These are phyloP conservation scores for Meloe dianella DNA, from an alignment of 2,888 invertebrate genomes.

Conservation along the genomic window DNA sequence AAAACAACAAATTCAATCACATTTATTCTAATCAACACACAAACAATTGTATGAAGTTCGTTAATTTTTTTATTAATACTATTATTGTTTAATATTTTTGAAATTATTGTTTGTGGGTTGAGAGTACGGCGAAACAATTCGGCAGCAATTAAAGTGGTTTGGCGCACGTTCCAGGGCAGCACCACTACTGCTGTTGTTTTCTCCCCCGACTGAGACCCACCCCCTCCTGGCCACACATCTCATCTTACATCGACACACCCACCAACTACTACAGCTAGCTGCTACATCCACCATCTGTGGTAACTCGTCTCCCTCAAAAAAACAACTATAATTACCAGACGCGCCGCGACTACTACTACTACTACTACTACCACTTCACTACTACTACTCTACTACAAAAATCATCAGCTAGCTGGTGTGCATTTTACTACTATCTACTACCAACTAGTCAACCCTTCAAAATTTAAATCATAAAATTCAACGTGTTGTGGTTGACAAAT, in stretches of 20 bases:
- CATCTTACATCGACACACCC: slow-evolving; percentile 55
- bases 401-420: slow-evolving; percentile 23
- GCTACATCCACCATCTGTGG: slow-evolving; percentile 47
- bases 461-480: slow-evolving; percentile 33
- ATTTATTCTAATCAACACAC: neutral
- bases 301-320: slow-evolving; percentile 36
- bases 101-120: slow-evolving; percentile 7
- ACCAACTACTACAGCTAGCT: slow-evolving; percentile 46
- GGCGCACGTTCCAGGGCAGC: slow-evolving; percentile 58
- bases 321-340: slow-evolving; percentile 34
- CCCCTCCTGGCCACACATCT: slow-evolving; percentile 54
- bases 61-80: neutral
- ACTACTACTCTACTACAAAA: slow-evolving; percentile 23
- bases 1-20: neutral
- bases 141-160: slow-evolving; percentile 46
- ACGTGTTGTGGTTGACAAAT: slow-evolving; percentile 26
- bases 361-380: slow-evolving; percentile 16
- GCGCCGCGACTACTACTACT: slow-evolving; percentile 27
- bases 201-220: slow-evolving; percentile 56
- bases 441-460: slow-evolving; percentile 14
- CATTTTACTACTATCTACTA: slow-evolving; percentile 25
- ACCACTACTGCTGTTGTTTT: slow-evolving; percentile 54
- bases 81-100: neutral
- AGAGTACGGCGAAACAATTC: slow-evolving; percentile 10
- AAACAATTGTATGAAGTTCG: neutral